phyloP scores from a whole-genome alignment of 1,140 invertebrate genomes.

The Trypoxylus dichotomus region DNA sequence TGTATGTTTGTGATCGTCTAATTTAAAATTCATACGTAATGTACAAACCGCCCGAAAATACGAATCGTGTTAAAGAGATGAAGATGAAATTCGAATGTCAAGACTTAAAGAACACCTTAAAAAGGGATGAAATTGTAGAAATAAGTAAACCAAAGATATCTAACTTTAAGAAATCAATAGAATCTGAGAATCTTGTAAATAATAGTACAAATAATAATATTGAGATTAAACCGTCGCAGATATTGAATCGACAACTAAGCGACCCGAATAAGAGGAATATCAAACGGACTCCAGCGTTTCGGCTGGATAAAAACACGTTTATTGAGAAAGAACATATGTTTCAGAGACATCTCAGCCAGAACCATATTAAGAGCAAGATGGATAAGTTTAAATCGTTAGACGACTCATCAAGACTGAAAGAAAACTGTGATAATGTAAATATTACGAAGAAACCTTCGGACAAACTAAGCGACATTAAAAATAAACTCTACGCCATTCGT shows the following conservation, averaged over 20 bases:
- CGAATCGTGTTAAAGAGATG: slow-evolving; percentile 50
- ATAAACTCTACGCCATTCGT: background rate
- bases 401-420: slow-evolving; percentile 30
- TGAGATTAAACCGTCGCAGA: slow-evolving; percentile 12
- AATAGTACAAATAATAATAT: slow-evolving; percentile 14
- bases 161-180: background rate
- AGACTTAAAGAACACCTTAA: slow-evolving; percentile 25
- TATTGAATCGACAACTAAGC: slow-evolving; percentile 58
- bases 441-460: slow-evolving; percentile 2
- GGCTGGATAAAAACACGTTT: slow-evolving; percentile 56
- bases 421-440: slow-evolving; percentile 28
- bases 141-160: background rate
- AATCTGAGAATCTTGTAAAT: background rate
- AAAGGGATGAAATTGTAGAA: background rate
- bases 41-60: slow-evolving; percentile 49
- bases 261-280: slow-evolving; percentile 61
- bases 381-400: slow-evolving; percentile 25
- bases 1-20: background rate
- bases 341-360: slow-evolving; percentile 41
- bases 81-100: slow-evolving; percentile 50
- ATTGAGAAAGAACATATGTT: slow-evolving; percentile 49
- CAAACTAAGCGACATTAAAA: background rate
- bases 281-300: slow-evolving; percentile 64
- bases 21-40: slow-evolving; percentile 36
- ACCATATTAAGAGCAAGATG: slow-evolving; percentile 13